Conservation (phyloP, 2,113 vertebrate genomes). For the Bombycilla garrulus region DNA sequence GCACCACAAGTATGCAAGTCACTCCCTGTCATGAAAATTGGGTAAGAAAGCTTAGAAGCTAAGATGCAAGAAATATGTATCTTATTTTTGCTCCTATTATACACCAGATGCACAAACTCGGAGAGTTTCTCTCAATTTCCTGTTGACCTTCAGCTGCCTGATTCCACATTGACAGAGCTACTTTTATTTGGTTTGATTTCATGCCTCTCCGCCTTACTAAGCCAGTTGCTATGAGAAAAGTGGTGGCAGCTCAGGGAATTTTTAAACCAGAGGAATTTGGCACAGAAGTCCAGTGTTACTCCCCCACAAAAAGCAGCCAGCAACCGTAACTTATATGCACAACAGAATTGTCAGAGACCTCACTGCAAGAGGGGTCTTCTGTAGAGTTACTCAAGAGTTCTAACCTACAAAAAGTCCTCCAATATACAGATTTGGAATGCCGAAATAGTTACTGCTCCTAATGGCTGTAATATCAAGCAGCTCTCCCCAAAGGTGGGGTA, state of each 20-base stretch:
- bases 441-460: not conserved
- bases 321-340: not conserved
- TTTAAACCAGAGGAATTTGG: slow-evolving; percentile 49
- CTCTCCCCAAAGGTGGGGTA: not conserved
- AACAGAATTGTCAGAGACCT: not conserved
- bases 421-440: not conserved
- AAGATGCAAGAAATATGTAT: not conserved
- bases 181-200: slow-evolving; percentile 51
- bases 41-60: not conserved
- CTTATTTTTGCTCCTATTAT: slow-evolving; percentile 1
- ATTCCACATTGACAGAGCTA: slow-evolving; percentile 18
- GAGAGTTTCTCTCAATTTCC: slow-evolving; percentile 14
- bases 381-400: not conserved
- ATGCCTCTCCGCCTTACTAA: slow-evolving; percentile 17
- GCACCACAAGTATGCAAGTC: slow-evolving; percentile 92
- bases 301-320: slow-evolving; percentile 17
- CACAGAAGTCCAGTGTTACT: slow-evolving; percentile 14
- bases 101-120: not conserved
- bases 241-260: slow-evolving; percentile 24
- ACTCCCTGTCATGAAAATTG: slow-evolving; percentile 81
- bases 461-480: not conserved
- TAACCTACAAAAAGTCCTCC: not conserved
- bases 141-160: slow-evolving; percentile 38
- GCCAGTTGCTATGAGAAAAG: slow-evolving; percentile 54
- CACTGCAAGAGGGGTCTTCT: not conserved